Evolutionary conservation across 2,113 vertebrate genomes (phyloP).

Genomic region (Labeo rohita): DNA sequence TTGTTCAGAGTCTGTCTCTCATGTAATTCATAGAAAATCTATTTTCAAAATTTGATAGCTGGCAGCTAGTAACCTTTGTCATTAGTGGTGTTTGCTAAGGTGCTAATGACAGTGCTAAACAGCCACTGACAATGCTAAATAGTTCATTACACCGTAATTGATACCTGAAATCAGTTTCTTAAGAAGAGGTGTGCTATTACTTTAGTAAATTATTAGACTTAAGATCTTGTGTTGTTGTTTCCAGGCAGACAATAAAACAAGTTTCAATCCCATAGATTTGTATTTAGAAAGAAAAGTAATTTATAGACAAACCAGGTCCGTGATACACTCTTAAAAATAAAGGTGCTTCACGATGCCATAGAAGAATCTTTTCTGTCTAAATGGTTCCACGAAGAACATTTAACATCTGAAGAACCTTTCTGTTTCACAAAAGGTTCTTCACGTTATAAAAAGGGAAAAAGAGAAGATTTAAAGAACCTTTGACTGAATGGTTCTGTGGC

Average conservation of each 20-base stretch:
- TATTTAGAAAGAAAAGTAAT: background rate
- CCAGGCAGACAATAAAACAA: background rate
- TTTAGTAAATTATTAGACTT: background rate
- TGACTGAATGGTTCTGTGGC: too few relatives aligned
- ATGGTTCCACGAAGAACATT: too few relatives aligned
- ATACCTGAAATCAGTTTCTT: background rate
- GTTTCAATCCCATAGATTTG: background rate
- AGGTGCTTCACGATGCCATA: too few relatives aligned
- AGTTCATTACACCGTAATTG: background rate
- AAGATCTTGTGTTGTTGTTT: background rate
- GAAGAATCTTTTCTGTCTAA: too few relatives aligned
- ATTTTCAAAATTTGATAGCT: background rate
- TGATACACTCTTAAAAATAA: too few relatives aligned
- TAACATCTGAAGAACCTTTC: too few relatives aligned
- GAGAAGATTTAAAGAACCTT: too few relatives aligned
- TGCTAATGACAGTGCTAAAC: background rate
- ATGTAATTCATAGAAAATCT: background rate
- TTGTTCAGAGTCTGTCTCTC: background rate
- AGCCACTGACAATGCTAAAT: background rate
- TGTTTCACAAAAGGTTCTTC: too few relatives aligned
- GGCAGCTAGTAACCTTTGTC: background rate
- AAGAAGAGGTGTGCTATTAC: background rate
- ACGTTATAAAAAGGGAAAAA: too few relatives aligned
- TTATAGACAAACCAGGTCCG: background rate
- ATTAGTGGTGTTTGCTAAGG: background rate